A percentile compares a stretch with the other conserved stretches of the same genome.
These are phyloP conservation scores for Bufo bufo DNA, from an alignment of 2,113 vertebrate species.

Conservation along the genomic window DNA sequence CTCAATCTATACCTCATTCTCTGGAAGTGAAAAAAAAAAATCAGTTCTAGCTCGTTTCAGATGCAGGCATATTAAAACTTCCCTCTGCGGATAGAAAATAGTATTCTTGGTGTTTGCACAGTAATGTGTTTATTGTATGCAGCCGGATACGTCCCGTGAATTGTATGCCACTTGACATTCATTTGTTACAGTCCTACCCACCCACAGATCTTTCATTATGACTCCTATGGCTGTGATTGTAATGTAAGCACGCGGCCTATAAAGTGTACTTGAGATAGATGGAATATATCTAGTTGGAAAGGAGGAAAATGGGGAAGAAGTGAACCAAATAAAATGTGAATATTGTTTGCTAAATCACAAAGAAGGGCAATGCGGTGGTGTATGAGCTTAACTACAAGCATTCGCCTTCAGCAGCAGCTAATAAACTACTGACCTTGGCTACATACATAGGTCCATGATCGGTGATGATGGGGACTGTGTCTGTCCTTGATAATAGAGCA, in stretches of 20 bases:
- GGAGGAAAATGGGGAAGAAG: background rate
- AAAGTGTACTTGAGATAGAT: constrained; percentile 48
- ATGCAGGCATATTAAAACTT: constrained; percentile 4
- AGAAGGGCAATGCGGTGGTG: background rate
- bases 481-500: background rate
- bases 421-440: constrained; percentile 9
- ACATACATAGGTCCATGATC: background rate
- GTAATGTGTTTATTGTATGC: constrained; percentile 33
- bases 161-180: constrained; percentile 42
- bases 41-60: background rate
- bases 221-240: constrained; percentile 47
- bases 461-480: background rate
- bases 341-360: constrained; percentile 6
- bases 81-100: constrained; percentile 15
- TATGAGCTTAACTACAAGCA: background rate
- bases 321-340: background rate
- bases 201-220: constrained; percentile 52
- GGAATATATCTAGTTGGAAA: constrained; percentile 22
- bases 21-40: background rate
- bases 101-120: constrained; percentile 24
- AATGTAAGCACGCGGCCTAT: constrained; percentile 4
- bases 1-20: background rate
- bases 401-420: background rate
- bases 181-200: constrained; percentile 27
- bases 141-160: constrained; percentile 23